A percentile compares a stretch with the other conserved stretches of the same genome.
phyloP scores from a whole-genome alignment of 2,113 vertebrate genomes.

The Marmota monax region DNA sequence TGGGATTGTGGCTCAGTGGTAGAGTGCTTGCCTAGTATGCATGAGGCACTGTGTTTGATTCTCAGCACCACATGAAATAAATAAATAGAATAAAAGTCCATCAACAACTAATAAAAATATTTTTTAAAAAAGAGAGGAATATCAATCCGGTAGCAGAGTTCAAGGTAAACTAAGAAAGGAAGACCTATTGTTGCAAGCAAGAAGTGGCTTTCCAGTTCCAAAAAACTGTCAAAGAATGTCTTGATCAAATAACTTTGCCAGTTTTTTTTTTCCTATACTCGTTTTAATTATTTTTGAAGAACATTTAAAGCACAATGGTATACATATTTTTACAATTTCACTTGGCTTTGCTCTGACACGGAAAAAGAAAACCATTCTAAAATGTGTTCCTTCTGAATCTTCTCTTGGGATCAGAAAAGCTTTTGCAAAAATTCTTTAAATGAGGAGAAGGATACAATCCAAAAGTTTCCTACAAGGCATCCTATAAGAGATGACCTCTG shows the following conservation, averaged over 20 bases:
- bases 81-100: too few species aligned
- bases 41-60: too few species aligned
- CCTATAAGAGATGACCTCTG: not conserved
- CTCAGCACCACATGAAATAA: too few species aligned
- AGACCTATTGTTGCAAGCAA: not conserved
- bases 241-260: not conserved
- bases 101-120: too few species aligned
- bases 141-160: not conserved
- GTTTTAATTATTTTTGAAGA: conserved; percentile 58
- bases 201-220: not conserved
- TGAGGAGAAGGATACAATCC: not conserved
- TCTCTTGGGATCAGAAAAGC: conserved; percentile 46
- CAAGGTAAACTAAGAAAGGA: not conserved
- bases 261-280: not conserved
- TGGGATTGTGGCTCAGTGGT: too few species aligned
- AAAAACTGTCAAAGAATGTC: not conserved
- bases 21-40: too few species aligned
- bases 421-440: conserved; percentile 57
- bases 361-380: not conserved
- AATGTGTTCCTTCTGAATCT: conserved; percentile 21
- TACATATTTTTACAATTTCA: not conserved
- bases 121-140: not conserved
- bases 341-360: not conserved
- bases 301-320: not conserved
- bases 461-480: conserved; percentile 4